phyloP scores from a whole-genome alignment of 2,113 vertebrate species.

The Sigmodon hispidus region DNA sequence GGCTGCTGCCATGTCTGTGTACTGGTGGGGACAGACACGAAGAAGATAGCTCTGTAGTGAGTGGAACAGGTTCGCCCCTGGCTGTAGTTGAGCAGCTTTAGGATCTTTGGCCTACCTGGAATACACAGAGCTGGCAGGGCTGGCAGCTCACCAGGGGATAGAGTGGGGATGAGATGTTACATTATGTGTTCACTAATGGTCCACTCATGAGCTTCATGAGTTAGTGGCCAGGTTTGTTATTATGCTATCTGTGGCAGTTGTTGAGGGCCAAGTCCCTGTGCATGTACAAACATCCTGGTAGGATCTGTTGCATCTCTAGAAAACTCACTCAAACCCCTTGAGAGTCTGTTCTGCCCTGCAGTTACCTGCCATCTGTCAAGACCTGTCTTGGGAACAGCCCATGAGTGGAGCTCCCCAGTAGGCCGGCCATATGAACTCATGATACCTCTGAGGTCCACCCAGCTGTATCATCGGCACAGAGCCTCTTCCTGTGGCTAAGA shows the following conservation, averaged over 20 bases:
- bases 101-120: background rate
- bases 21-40: too few species aligned
- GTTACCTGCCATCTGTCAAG: background rate
- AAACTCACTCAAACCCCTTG: background rate
- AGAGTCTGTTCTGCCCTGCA: background rate
- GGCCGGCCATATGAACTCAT: background rate
- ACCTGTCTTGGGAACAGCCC: background rate
- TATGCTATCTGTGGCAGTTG: too few species aligned
- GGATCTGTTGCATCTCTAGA: background rate
- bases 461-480: background rate
- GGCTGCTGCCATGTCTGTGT: background rate
- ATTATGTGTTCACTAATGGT: fast-evolving
- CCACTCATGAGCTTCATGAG: background rate
- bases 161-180: background rate
- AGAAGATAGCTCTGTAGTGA: background rate
- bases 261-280: background rate
- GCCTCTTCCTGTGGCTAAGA: background rate
- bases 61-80: too few species aligned
- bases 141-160: too few species aligned
- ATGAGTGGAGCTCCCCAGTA: too few species aligned
- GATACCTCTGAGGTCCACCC: background rate
- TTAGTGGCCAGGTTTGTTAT: background rate
- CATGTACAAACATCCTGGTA: fast-evolving
- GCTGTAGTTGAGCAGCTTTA: background rate
- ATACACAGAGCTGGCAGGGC: background rate